Percentiles rank a stretch among this genome's conserved stretches.
Conservation (phyloP, 2,797 vertebrate genomes). For the Sebastes iracundus region DNA sequence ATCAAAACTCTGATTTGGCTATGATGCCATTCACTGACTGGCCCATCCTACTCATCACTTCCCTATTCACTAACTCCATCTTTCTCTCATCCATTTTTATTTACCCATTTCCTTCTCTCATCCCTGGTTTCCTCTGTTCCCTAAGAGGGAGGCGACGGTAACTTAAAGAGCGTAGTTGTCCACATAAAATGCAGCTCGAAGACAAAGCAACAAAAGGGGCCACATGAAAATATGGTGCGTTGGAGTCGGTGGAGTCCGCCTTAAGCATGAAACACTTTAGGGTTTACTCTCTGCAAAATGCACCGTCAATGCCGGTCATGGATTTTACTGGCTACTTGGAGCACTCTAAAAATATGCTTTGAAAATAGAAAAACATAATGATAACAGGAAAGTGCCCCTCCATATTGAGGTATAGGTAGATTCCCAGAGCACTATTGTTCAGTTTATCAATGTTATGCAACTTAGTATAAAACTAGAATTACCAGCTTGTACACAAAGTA, state of each 20-base stretch:
- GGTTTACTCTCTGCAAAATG: constrained; percentile 13
- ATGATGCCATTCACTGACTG: not conserved
- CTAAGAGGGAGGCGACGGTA: constrained; percentile 18
- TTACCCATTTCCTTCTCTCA: not conserved
- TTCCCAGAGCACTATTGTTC: not conserved
- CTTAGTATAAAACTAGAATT: not conserved
- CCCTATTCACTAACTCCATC: not conserved
- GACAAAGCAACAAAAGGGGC: constrained; percentile 17
- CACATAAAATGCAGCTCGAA: constrained; percentile 20
- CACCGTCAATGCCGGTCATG: constrained; percentile 1
- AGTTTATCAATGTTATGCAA: not conserved
- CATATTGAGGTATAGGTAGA: not conserved
- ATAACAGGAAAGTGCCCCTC: constrained; percentile 14
- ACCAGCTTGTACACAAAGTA: not conserved
- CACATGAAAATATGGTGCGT: constrained; percentile 14
- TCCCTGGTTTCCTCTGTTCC: not conserved
- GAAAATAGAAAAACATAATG: constrained; percentile 10
- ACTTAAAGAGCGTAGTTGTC: constrained; percentile 15
- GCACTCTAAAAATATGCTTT: not conserved
- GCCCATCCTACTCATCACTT: not conserved
- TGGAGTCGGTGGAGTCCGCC: constrained; percentile 1
- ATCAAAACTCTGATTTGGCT: not conserved
- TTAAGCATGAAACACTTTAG: constrained; percentile 21
- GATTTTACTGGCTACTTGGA: not conserved
- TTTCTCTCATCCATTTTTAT: not conserved